Evolutionary conservation across 1,140 invertebrate genomes (phyloP), one percentile per base, ranked within the genome.

Genomic region (Bradysia coprophila): DNA sequence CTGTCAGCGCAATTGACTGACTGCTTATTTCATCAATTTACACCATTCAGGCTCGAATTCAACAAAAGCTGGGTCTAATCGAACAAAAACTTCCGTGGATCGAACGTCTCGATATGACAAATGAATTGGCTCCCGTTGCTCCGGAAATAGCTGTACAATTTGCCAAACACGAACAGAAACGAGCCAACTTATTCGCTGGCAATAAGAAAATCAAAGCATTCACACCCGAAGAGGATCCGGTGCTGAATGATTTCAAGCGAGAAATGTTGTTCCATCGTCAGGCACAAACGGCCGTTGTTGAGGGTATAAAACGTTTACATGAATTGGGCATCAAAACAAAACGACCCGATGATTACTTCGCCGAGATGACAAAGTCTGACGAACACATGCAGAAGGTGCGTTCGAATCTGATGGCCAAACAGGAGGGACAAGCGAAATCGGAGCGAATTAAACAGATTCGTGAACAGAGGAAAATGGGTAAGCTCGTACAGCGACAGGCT

Each of bases 361-460:
- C 94, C 1, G 86, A 98, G 71, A 98, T 98, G 95, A 89, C 89
- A 2, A 99, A 99, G 61, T 73, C 85, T 38, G 95, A 99, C 65
- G 72, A 76, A 32, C 95, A 98, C 49, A 99, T 99, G 95, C 87
- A 95, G 54, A 96, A 93, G 62, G 78, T 97, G 0, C 72, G 90
- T 38, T 69, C 81, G 53, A 81, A 81, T 53, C 56, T 97, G 1
- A 68, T 90, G 59, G 74, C 82, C 36, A 89, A 92, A 56, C 81
- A 97, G 54, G 68, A 75, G 9, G 73, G 76, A 9, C 75, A 84
- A 39, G 84, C 93, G 47, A 73, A 81, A 49, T 80, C 79, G 2
- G 91, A 97, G 59, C 88, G 89, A 54, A 79, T 90, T 0, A 75
- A 84, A 49, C 86, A 94, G 55, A 63, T 96, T 1, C 69, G 94